Evolutionary conservation across 2,888 invertebrate genomes (phyloP).

Genomic region (Microplitis deprimator): DNA sequence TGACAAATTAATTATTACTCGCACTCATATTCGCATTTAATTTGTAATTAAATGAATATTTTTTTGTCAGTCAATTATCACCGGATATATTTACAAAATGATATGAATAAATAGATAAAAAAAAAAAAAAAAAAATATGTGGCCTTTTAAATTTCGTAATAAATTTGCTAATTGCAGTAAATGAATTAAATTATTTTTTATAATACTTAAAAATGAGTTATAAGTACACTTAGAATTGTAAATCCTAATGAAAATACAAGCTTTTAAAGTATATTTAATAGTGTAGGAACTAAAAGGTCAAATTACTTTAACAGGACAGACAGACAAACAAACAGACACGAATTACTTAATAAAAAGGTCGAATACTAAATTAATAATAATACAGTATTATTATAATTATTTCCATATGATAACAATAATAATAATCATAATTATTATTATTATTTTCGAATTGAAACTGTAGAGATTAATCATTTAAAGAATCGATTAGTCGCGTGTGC

Average conservation of each 20-base stretch:
- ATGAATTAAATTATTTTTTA: background rate
- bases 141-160: background rate
- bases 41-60: background rate
- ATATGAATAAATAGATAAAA: background rate
- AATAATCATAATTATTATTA: background rate
- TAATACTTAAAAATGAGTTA: too few relatives aligned
- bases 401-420: background rate
- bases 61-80: background rate
- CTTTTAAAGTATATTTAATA: background rate
- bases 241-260: background rate
- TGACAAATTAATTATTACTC: background rate
- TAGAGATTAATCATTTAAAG: conserved; percentile 20
- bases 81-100: background rate
- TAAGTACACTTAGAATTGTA: background rate
- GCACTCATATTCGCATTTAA: background rate
- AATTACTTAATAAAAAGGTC: background rate
- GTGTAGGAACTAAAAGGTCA: background rate
- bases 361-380: background rate
- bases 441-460: background rate
- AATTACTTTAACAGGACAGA: background rate
- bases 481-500: conserved; percentile 18
- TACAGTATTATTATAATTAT: background rate
- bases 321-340: background rate
- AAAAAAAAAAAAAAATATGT: background rate
- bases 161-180: background rate